Conservation (phyloP, 1,140 invertebrate genomes). For the Ceratina australensis region DNA sequence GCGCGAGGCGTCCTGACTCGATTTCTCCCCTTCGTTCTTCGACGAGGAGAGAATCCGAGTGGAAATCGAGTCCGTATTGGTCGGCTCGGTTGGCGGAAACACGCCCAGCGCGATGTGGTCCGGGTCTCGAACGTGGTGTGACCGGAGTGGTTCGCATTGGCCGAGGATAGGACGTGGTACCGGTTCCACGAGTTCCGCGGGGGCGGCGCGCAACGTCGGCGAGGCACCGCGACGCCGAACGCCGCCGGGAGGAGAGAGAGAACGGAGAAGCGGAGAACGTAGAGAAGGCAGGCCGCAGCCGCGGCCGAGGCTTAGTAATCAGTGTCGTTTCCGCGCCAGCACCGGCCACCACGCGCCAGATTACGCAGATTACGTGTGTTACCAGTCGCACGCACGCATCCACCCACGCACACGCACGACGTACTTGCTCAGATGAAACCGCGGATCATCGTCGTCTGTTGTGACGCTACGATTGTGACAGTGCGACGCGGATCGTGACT, state of each 20-base stretch:
- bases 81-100: conserved; percentile 11
- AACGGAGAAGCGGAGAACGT: conserved; percentile 33
- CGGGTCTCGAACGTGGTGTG: conserved; percentile 40
- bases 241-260: conserved; percentile 43
- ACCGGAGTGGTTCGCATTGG: conserved; percentile 61
- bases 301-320: conserved; percentile 73
- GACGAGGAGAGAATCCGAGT: background rate
- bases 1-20: background rate
- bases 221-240: conserved; percentile 55
- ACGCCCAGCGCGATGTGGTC: conserved; percentile 65
- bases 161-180: conserved; percentile 62
- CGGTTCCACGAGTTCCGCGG: conserved; percentile 70
- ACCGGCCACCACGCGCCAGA: conserved; percentile 73
- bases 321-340: conserved; percentile 79
- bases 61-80: conserved; percentile 53
- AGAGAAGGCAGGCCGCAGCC: conserved; percentile 55
- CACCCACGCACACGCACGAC: conserved; percentile 1
- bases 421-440: conserved; percentile 12
- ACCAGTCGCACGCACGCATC: background rate
- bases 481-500: conserved; percentile 8
- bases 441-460: conserved; percentile 19
- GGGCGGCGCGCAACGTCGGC: conserved; percentile 67
- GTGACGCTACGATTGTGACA: conserved; percentile 32
- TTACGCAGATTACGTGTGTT: conserved; percentile 62
- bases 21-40: background rate